Evolutionary conservation across 1,140 invertebrate genomes (phyloP).

Genomic region (Drosophila bipectinata): DNA sequence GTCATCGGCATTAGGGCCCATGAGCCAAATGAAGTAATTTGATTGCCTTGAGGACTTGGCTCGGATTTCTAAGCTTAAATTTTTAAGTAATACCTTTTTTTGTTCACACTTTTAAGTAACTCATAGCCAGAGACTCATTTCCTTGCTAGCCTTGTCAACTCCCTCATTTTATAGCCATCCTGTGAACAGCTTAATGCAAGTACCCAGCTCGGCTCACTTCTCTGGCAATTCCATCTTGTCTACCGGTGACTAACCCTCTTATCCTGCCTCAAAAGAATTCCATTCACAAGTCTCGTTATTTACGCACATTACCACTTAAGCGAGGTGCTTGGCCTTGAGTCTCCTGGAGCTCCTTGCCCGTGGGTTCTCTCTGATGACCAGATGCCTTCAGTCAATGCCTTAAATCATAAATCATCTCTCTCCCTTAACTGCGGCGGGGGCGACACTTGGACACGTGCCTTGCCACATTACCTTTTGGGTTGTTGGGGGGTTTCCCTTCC

Average conservation of each 20-base stretch:
- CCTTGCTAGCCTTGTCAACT: not conserved
- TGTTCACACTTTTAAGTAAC: no score
- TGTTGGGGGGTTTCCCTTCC: not conserved
- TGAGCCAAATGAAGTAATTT: conserved; percentile 24
- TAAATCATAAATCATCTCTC: conserved; percentile 72
- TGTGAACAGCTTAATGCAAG: conserved; percentile 27
- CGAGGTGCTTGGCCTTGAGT: conserved; percentile 26
- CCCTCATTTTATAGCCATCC: not conserved
- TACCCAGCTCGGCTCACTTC: conserved; percentile 25
- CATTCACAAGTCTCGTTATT: conserved; percentile 49
- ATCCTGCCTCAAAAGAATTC: conserved; percentile 26
- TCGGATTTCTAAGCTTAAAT: no score
- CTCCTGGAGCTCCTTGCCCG: not conserved
- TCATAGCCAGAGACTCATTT: not conserved
- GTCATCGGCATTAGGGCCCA: conserved; percentile 30
- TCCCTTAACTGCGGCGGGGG: not conserved
- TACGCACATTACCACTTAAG: conserved; percentile 59
- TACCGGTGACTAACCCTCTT: conserved; percentile 36
- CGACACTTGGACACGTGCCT: conserved; percentile 75
- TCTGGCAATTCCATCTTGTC: conserved; percentile 10
- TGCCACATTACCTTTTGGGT: conserved; percentile 49
- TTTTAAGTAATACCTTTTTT: no score
- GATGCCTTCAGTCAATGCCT: conserved; percentile 74
- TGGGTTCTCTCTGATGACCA: conserved; percentile 39
- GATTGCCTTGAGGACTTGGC: no score